These are phyloP conservation scores for Apis florea DNA, from an alignment of 1,140 invertebrate genomes.

Conservation along the genomic window DNA sequence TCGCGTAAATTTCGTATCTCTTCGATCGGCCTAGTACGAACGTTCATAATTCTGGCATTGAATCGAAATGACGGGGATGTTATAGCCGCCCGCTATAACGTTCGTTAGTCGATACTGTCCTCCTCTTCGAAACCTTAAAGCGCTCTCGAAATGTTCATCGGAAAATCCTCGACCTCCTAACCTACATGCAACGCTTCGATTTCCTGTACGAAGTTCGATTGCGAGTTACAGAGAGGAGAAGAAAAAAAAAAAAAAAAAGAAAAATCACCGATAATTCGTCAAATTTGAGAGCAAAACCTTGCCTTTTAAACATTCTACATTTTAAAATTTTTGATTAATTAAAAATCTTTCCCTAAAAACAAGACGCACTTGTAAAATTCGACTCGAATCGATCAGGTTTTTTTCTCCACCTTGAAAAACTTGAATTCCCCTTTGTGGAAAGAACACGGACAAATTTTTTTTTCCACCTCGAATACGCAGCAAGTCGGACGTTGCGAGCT, in stretches of 20 bases:
- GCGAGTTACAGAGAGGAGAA: not conserved
- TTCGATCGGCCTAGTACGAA: not conserved
- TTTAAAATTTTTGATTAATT: no score
- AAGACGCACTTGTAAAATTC: no score
- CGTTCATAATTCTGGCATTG: not conserved
- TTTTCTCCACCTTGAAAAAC: not conserved
- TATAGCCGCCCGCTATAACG: not conserved
- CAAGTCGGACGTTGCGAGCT: constrained; percentile 6
- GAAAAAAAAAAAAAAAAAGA: no score
- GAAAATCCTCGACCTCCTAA: constrained; percentile 52
- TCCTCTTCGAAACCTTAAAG: constrained; percentile 44
- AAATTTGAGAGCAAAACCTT: not conserved
- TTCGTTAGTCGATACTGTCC: constrained; percentile 52
- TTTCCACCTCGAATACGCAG: not conserved
- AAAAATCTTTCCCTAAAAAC: no score
- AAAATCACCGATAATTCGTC: not conserved
- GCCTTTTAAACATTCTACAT: no score
- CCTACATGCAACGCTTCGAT: constrained; percentile 41
- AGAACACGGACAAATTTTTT: constrained; percentile 22
- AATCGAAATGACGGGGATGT: not conserved
- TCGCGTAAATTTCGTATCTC: not conserved
- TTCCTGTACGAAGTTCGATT: constrained; percentile 21
- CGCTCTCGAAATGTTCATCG: constrained; percentile 58
- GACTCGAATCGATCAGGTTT: not conserved
- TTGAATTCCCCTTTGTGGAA: no score